A percentile compares a stretch with the other conserved stretches of the same genome.
Conservation (phyloP, 2,797 vertebrate species). For the Tarsius wallacei region DNA sequence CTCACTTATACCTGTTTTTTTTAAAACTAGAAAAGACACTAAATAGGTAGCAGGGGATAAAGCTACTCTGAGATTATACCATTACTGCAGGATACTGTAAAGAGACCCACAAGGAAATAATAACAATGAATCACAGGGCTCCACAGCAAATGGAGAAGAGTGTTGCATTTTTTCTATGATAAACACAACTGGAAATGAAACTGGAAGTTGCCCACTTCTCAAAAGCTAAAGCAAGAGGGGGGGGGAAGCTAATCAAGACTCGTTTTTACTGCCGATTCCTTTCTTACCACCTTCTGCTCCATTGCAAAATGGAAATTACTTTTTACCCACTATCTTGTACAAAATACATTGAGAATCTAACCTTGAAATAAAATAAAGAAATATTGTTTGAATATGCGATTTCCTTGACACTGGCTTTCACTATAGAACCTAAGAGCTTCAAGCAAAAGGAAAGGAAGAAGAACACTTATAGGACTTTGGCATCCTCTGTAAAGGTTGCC, state of each 20-base stretch:
- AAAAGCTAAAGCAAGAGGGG: background rate
- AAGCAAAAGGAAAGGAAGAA: conserved; percentile 15
- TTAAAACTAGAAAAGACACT: background rate
- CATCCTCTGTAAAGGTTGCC: background rate
- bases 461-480: background rate
- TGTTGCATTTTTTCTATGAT: background rate
- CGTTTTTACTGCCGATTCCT: background rate
- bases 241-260: background rate
- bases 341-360: conserved; percentile 50
- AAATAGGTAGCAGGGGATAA: conserved; percentile 37
- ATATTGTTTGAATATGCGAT: background rate
- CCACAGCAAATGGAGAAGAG: conserved; percentile 21
- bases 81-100: conserved; percentile 49
- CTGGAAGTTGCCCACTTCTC: background rate
- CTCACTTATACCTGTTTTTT: background rate
- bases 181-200: background rate
- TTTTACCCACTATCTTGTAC: background rate
- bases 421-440: background rate
- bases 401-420: background rate
- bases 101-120: conserved; percentile 35
- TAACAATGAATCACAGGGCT: conserved; percentile 1
- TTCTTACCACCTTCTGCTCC: background rate
- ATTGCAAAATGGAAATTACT: conserved; percentile 12
- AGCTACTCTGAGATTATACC: background rate
- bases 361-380: conserved; percentile 12